Percentiles rank a stretch among this genome's conserved stretches.
Conservation (phyloP, 2,888 invertebrate genomes). For the Polydesmus complanatus region DNA sequence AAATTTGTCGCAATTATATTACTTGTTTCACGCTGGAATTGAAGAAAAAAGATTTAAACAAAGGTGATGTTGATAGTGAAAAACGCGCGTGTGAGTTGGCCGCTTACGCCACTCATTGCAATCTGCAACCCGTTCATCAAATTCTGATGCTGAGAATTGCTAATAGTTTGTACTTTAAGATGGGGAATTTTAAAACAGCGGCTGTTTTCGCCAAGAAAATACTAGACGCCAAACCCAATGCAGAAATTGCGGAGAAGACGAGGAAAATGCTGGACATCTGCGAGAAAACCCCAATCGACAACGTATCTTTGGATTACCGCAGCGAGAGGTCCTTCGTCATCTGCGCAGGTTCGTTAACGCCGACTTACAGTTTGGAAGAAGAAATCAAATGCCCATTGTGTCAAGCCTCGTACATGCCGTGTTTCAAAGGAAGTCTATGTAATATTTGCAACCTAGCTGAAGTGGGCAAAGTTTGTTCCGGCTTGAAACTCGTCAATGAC, state of each 20-base stretch:
- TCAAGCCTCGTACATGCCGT: neutral
- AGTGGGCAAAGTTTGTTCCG: neutral
- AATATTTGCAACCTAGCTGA: neutral
- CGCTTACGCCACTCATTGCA: constrained; percentile 97
- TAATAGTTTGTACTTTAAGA: constrained; percentile 90
- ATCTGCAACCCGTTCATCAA: constrained; percentile 89
- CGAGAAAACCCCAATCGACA: neutral
- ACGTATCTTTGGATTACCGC: neutral
- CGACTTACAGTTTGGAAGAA: neutral
- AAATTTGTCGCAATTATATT: constrained; percentile 56
- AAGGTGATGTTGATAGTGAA: constrained; percentile 69
- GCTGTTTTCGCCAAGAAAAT: constrained; percentile 51
- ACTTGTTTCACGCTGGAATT: constrained; percentile 84
- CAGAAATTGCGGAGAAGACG: neutral
- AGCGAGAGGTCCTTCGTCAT: neutral
- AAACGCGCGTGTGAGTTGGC: constrained; percentile 93
- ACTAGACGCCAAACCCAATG: neutral
- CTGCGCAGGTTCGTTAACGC: neutral
- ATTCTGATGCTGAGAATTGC: constrained; percentile 89
- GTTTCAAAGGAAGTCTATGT: neutral
- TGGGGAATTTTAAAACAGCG: constrained; percentile 90
- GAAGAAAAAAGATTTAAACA: constrained; percentile 71
- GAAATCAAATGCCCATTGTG: neutral
- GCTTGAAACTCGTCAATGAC: too few species aligned
- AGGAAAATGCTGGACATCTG: neutral